Conservation (phyloP, 35 echinoderm and acorn worm species). For the Heliocidaris tuberculata region DNA sequence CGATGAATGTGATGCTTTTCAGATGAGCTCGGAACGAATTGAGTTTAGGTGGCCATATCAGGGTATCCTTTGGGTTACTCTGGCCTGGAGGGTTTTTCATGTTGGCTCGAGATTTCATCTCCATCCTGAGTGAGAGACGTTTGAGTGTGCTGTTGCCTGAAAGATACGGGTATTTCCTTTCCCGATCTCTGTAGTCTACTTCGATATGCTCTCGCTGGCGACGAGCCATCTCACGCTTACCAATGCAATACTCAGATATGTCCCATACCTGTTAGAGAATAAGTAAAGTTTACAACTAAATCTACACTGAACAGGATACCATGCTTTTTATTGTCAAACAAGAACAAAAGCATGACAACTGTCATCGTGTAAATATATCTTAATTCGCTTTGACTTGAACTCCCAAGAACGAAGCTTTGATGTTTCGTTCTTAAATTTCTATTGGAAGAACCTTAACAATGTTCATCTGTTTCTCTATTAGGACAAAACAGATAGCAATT, state of each 20-base stretch:
- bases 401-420: no score
- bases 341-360: no score
- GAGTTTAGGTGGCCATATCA: slow-evolving; percentile 75
- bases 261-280: slow-evolving; percentile 80
- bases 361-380: no score
- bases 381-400: no score
- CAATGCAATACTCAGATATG: slow-evolving; percentile 89
- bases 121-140: slow-evolving; percentile 44
- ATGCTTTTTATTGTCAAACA: no score
- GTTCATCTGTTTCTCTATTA: no score
- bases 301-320: background rate
- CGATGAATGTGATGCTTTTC: slow-evolving; percentile 65
- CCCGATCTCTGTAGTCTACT: background rate
- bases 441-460: no score
- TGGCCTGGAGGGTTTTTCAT: slow-evolving; percentile 50
- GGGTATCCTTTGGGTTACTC: slow-evolving; percentile 77
- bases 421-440: no score
- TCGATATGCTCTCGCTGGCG: background rate
- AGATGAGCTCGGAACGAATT: slow-evolving; percentile 93
- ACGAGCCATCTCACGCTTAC: background rate
- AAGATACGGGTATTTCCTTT: slow-evolving; percentile 69
- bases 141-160: slow-evolving; percentile 64
- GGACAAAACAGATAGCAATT: no score
- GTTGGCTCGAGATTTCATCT: slow-evolving; percentile 58
- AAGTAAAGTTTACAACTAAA: background rate